These are phyloP conservation scores for Dissostichus mawsoni DNA, from an alignment of 2,113 vertebrate species.

Conservation along the genomic window DNA sequence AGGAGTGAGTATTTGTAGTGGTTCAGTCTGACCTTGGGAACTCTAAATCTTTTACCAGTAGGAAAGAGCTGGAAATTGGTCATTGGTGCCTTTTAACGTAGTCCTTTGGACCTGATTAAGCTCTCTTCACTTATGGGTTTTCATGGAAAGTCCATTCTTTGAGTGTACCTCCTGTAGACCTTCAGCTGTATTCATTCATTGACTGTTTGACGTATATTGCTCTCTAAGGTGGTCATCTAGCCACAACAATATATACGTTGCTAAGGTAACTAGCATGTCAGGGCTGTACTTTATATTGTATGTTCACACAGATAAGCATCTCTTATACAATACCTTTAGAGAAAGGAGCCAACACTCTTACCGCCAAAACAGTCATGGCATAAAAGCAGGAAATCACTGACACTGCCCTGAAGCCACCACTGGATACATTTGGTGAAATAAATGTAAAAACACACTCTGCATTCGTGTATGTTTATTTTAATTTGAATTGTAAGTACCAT, in stretches of 20 bases:
- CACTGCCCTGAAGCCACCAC: not conserved
- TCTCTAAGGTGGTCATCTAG: not conserved
- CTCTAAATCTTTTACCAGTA: no score
- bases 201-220: not conserved
- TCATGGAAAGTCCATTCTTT: not conserved
- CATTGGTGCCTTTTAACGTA: not conserved
- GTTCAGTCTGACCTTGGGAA: no score
- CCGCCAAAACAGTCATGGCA: not conserved
- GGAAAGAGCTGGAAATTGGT: not conserved
- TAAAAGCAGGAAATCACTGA: not conserved
- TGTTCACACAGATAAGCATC: conserved; percentile 19
- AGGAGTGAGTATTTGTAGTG: no score
- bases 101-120: not conserved
- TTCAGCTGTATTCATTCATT: not conserved
- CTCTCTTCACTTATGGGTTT: not conserved
- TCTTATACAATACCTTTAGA: conserved; percentile 1
- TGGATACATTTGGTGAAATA: not conserved
- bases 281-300: not conserved
- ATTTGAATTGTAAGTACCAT: not conserved
- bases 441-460: not conserved
- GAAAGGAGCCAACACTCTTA: not conserved
- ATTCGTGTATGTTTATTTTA: not conserved
- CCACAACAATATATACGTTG: conserved; percentile 8
- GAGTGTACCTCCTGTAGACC: not conserved
- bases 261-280: conserved; percentile 29